Percentiles rank a stretch among this genome's conserved stretches.
Conservation (phyloP, 1,140 invertebrate species). For the Pectinophora gossypiella region DNA sequence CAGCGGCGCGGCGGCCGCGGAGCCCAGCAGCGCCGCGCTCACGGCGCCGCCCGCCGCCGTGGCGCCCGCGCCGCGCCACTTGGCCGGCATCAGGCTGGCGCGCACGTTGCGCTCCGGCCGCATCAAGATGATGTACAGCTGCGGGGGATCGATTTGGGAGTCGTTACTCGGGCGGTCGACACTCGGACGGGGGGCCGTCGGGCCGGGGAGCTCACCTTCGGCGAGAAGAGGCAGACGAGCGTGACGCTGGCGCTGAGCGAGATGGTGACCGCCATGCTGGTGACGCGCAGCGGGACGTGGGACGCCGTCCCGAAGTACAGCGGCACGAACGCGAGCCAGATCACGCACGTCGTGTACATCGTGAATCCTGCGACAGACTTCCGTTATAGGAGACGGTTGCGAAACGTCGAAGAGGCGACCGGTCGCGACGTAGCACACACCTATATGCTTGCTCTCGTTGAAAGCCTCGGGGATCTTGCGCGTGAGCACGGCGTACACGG, state of each 20-base stretch:
- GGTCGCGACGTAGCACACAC: constrained; percentile 68
- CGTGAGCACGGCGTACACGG: constrained; percentile 92
- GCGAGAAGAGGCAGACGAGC: constrained; percentile 92
- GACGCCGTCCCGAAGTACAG: constrained; percentile 92
- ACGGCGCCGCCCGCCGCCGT: constrained; percentile 35
- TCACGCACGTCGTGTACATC: constrained; percentile 97
- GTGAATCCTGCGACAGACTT: constrained; percentile 86
- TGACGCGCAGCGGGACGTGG: constrained; percentile 90
- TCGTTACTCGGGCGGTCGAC: not conserved
- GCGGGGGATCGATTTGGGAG: not conserved
- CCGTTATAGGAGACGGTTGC: too few relatives aligned
- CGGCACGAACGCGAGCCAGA: constrained; percentile 95
- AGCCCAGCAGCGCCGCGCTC: constrained; percentile 45
- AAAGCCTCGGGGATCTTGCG: constrained; percentile 96
- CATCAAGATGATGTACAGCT: constrained; percentile 95
- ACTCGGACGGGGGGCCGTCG: not conserved
- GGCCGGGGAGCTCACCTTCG: constrained; percentile 79
- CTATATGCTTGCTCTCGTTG: constrained; percentile 96
- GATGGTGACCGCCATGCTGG: constrained; percentile 94
- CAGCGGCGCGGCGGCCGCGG: constrained; percentile 30
- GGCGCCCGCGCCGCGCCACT: constrained; percentile 69
- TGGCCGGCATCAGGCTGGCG: constrained; percentile 90
- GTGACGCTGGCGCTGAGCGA: constrained; percentile 93
- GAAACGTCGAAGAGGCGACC: not conserved
- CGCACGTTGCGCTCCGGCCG: constrained; percentile 94